phyloP scores from a whole-genome alignment of 2,888 invertebrate genomes.

The Gymnosoma rotundatum region DNA sequence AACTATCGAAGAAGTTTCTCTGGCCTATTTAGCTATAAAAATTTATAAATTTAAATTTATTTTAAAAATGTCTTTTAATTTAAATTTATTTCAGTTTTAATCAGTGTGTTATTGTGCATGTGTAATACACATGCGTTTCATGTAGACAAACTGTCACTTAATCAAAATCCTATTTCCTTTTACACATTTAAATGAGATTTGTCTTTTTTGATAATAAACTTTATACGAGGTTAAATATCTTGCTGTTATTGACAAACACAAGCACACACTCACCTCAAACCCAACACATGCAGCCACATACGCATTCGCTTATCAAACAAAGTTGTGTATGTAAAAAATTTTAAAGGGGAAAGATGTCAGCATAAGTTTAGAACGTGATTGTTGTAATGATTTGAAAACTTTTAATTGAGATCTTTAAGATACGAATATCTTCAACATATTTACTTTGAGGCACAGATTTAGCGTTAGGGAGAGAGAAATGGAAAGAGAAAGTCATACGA shows the following conservation, averaged over 20 bases:
- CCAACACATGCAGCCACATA: background rate
- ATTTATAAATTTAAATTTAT: too few relatives aligned
- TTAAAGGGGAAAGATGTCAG: constrained; percentile 36
- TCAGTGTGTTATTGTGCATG: background rate
- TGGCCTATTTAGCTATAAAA: too few relatives aligned
- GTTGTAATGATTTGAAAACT: constrained; percentile 69
- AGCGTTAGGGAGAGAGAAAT: background rate
- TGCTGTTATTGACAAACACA: background rate
- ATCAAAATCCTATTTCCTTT: constrained; percentile 66
- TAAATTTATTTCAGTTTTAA: too few relatives aligned
- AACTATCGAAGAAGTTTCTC: too few relatives aligned
- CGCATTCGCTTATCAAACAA: background rate
- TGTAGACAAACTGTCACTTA: constrained; percentile 62
- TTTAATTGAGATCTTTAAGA: constrained; percentile 70
- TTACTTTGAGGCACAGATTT: background rate
- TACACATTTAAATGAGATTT: constrained; percentile 65
- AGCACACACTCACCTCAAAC: background rate
- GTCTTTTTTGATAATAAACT: constrained; percentile 61
- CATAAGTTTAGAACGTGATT: constrained; percentile 68
- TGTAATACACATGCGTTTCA: constrained; percentile 5
- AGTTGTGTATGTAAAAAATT: background rate
- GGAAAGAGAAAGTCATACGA: background rate
- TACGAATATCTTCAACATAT: constrained; percentile 31
- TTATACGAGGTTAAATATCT: constrained; percentile 52
- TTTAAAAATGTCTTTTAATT: too few relatives aligned